Percentiles rank a stretch among this genome's conserved stretches.
These are phyloP conservation scores for Xiphydria camelus DNA, from an alignment of 2,888 invertebrate genomes.

Conservation along the genomic window DNA sequence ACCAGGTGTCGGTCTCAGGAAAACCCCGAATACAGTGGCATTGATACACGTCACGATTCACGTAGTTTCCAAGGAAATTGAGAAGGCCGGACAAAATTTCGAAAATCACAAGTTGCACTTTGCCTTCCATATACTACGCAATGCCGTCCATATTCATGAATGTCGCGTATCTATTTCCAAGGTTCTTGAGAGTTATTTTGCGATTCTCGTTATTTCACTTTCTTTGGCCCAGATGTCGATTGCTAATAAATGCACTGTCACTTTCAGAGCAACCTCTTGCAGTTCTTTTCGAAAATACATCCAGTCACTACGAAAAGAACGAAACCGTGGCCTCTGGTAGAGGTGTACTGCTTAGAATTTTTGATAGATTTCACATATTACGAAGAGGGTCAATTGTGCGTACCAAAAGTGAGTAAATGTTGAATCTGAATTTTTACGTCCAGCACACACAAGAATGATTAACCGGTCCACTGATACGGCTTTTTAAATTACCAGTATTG, in stretches of 20 bases:
- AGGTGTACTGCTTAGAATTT: constrained; percentile 62
- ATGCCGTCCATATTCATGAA: constrained; percentile 63
- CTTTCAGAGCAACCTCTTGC: constrained; percentile 59
- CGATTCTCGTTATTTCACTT: not conserved
- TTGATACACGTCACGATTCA: constrained; percentile 61
- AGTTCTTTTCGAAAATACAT: constrained; percentile 59
- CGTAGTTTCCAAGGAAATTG: constrained; percentile 61
- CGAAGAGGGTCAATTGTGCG: constrained; percentile 61
- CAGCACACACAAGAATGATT: too few relatives aligned
- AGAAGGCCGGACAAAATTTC: constrained; percentile 57
- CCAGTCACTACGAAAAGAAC: constrained; percentile 61
- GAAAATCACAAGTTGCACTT: constrained; percentile 57
- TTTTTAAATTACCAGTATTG: too few relatives aligned
- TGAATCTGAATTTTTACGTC: not conserved
- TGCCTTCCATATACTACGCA: constrained; percentile 60
- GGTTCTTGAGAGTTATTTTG: too few relatives aligned
- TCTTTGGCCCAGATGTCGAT: not conserved
- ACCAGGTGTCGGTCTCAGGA: constrained; percentile 61
- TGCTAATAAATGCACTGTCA: not conserved
- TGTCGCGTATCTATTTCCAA: constrained; percentile 67
- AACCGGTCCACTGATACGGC: too few relatives aligned
- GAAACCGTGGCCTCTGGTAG: constrained; percentile 62
- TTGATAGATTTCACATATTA: constrained; percentile 60
- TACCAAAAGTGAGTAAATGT: constrained; percentile 56
- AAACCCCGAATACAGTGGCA: constrained; percentile 59